Evolutionary conservation across 2,888 invertebrate species (phyloP), one percentile per base, ranked within the genome.

Genomic region (Dione vanillae): DNA sequence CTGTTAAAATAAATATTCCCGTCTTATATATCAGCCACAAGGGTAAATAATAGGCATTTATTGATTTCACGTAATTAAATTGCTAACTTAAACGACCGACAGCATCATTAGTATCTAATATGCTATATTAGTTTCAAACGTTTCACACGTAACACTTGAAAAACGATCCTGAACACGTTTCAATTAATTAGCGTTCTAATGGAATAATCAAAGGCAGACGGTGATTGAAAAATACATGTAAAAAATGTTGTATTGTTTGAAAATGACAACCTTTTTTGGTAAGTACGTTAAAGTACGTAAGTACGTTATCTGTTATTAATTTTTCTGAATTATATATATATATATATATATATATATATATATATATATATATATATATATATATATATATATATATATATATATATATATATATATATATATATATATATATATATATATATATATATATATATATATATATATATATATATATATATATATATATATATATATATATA

Each of bases 41-140:
- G 64, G 64, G 49, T 64, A 64, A 64, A 47, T 64, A 35, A 40
- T 47, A 16, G 37, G 37, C 37, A 47, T 40, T 64, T 64, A 64
- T 64, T 64, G 64, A 64, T 64, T 64, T 64, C 64, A 49, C 59
- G 19, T 14, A 43, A 61, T 45, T 43, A 41, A 61, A 59, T 43
- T 43, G 20, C 49, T 51, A 19, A 59, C 43, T 41, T 61, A 43
- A 61, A 27, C 14, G 20, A 14, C 49, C 40, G 35, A 37, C 64
- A 37, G 19, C 19, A 19, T 62, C 16, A 19, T 64, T 64, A 49
- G 41, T 64, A 51, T 3, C 37, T 47, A 19, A 37, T 49, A 19
- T 37, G 43, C 20, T 43, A 37, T 35, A 37, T 37, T 35, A 47
- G 19, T 40, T 64, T 14, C 47, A 37, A 14, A 2, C 47, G 19